A percentile compares a stretch with the other conserved stretches of the same genome.
Evolutionary conservation across 1,140 invertebrate genomes (phyloP).

Genomic region (Megathymus violae): DNA sequence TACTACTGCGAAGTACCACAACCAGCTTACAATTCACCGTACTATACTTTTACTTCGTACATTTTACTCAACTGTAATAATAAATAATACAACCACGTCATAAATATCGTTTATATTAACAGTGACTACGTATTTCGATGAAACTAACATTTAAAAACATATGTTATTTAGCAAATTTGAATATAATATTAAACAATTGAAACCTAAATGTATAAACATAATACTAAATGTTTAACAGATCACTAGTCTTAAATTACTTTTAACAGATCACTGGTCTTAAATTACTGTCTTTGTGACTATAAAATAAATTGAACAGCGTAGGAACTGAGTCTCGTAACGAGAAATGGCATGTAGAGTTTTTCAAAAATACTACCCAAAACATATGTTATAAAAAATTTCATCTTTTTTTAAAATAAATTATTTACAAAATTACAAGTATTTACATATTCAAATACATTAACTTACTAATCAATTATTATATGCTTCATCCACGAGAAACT

Average conservation of each 20-base stretch:
- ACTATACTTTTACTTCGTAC: too few relatives aligned
- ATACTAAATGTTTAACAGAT: too few relatives aligned
- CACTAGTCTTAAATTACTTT: too few relatives aligned
- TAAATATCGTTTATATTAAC: constrained; percentile 28
- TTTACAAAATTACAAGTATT: constrained; percentile 1
- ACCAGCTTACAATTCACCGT: constrained; percentile 2
- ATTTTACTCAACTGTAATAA: too few relatives aligned
- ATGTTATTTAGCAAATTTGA: background rate
- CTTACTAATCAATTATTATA: background rate
- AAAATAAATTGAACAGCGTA: constrained; percentile 12
- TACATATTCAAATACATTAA: constrained; percentile 6
- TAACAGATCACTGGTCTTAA: constrained; percentile 8
- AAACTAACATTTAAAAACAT: constrained; percentile 11
- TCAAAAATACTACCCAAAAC: constrained; percentile 1
- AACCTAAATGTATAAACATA: background rate
- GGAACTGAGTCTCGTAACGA: constrained; percentile 26
- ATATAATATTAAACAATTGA: background rate
- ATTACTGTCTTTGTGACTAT: constrained; percentile 14
- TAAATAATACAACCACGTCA: constrained; percentile 4
- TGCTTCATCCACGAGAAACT: background rate
- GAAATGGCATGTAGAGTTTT: constrained; percentile 19
- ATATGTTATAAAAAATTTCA: background rate
- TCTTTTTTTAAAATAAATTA: background rate
- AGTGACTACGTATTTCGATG: constrained; percentile 11
- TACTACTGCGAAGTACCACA: constrained; percentile 13